These are phyloP conservation scores for Lasioglossum malachurum DNA, from an alignment of 2,888 invertebrate species.

Conservation along the genomic window DNA sequence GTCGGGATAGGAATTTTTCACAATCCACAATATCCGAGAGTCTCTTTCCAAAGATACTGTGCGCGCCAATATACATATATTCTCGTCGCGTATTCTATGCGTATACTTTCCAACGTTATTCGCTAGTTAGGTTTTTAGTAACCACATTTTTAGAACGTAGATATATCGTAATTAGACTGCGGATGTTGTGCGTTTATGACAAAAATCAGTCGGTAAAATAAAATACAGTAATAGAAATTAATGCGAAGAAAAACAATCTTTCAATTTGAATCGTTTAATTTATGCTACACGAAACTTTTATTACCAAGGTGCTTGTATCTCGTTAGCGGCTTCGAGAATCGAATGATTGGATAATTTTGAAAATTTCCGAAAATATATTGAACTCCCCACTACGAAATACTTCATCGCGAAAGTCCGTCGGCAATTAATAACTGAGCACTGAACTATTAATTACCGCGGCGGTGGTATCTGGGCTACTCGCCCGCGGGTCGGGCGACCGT, in stretches of 20 bases:
- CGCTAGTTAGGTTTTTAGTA: no score
- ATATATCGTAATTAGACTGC: background rate
- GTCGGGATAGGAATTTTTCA: background rate
- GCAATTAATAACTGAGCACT: background rate
- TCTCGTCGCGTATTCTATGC: background rate
- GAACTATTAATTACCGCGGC: background rate
- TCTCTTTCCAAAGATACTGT: background rate
- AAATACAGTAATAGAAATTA: no score
- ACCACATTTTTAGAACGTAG: background rate
- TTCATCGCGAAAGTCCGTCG: background rate
- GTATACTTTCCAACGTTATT: background rate
- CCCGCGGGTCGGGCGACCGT: background rate
- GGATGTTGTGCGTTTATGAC: background rate
- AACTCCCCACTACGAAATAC: background rate
- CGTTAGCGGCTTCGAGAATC: background rate
- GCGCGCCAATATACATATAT: background rate
- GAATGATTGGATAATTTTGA: background rate
- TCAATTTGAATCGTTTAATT: background rate
- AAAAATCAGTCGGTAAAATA: background rate
- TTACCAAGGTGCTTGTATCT: background rate
- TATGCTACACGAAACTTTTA: background rate
- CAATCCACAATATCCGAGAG: background rate
- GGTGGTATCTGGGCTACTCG: background rate
- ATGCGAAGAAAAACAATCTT: no score
- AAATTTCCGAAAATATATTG: background rate